These are phyloP conservation scores for Poicephalus meyeri DNA, from an alignment of 2,113 vertebrate genomes.

Conservation along the genomic window DNA sequence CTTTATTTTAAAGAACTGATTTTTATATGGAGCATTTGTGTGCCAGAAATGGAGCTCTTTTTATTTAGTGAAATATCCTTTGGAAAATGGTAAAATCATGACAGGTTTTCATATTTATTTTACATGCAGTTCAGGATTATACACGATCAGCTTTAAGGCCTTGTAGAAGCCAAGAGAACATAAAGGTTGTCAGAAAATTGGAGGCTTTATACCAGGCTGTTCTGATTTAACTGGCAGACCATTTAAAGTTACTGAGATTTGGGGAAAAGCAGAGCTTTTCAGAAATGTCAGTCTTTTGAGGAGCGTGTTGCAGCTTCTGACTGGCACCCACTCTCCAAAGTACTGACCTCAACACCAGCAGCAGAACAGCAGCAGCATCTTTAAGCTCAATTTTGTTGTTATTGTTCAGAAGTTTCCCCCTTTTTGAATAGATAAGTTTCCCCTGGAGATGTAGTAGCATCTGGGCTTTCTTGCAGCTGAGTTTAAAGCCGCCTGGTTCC, in stretches of 20 bases:
- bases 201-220: slow-evolving; percentile 34
- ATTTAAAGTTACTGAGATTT: slow-evolving; percentile 7
- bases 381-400: slow-evolving; percentile 34
- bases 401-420: slow-evolving; percentile 38
- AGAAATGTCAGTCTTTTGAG: slow-evolving; percentile 39
- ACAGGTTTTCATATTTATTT: slow-evolving; percentile 68
- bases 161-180: slow-evolving; percentile 63
- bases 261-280: slow-evolving; percentile 52
- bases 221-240: slow-evolving; percentile 45
- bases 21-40: neutral
- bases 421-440: slow-evolving; percentile 61
- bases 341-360: slow-evolving; percentile 6
- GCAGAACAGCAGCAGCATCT: slow-evolving; percentile 18
- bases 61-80: slow-evolving; percentile 63
- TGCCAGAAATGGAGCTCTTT: slow-evolving; percentile 43
- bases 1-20: slow-evolving; percentile 40
- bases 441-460: slow-evolving; percentile 61
- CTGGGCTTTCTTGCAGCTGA: slow-evolving; percentile 69
- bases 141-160: slow-evolving; percentile 60
- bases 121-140: slow-evolving; percentile 63
- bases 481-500: slow-evolving; percentile 70
- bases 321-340: slow-evolving; percentile 45
- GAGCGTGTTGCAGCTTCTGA: slow-evolving; percentile 15
- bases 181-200: slow-evolving; percentile 70
- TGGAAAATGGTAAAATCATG: slow-evolving; percentile 60